A percentile compares a stretch with the other conserved stretches of the same genome.
phyloP scores from a whole-genome alignment of 1,140 invertebrate genomes.

The Eciton burchellii region DNA sequence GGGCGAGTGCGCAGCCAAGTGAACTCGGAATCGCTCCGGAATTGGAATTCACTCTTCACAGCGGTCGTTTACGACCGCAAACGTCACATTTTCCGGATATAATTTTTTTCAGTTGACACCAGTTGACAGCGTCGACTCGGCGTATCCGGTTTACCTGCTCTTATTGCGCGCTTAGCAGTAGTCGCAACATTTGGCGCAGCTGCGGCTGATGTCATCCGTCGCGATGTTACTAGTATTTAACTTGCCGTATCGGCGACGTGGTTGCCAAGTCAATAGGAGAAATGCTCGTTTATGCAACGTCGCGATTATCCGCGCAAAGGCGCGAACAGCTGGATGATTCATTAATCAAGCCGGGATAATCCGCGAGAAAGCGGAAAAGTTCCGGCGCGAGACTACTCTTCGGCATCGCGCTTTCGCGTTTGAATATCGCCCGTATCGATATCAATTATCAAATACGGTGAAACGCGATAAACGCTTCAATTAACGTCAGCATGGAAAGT shows the following conservation, averaged over 20 bases:
- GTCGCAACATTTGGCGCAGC: not conserved
- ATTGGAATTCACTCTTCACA: no score
- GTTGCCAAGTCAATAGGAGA: not conserved
- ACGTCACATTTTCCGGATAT: no score
- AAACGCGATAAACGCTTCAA: not conserved
- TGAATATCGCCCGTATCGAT: not conserved
- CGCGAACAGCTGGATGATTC: not conserved
- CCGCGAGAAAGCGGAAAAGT: not conserved
- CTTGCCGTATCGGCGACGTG: not conserved
- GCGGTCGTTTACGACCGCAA: no score
- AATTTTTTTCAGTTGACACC: no score
- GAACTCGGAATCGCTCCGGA: no score
- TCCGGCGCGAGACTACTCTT: not conserved
- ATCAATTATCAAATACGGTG: not conserved
- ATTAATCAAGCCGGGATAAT: not conserved
- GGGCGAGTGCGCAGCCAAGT: no score
- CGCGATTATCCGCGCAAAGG: not conserved
- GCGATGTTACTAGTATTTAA: not conserved
- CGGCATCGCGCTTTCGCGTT: not conserved
- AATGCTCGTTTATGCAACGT: conserved; percentile 15
- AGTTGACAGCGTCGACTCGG: not conserved
- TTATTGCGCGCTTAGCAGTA: conserved; percentile 2
- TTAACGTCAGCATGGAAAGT: no score
- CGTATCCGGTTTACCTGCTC: not conserved
- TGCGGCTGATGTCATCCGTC: not conserved